These are phyloP conservation scores for Takifugu flavidus DNA, from an alignment of 2,113 vertebrate genomes.

Conservation along the genomic window DNA sequence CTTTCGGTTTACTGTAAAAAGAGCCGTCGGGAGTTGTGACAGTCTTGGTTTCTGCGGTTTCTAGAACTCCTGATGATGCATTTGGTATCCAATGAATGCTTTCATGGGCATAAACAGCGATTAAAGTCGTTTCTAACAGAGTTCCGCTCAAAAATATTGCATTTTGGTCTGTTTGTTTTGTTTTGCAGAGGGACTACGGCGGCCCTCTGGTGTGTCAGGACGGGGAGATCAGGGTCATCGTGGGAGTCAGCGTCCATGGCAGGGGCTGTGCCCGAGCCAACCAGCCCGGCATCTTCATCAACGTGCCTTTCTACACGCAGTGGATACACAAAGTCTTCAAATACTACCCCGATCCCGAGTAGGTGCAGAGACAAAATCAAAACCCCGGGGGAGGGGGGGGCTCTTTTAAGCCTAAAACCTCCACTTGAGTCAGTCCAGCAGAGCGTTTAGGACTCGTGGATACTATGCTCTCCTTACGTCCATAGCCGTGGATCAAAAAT, in stretches of 20 bases:
- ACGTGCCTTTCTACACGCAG: conserved; percentile 89
- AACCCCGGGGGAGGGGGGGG: neutral
- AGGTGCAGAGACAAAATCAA: conserved; percentile 33
- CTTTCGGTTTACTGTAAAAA: conserved; percentile 37
- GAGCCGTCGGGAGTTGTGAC: conserved; percentile 51
- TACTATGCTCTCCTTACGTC: conserved; percentile 24
- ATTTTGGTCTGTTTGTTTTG: neutral
- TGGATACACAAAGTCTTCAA: conserved; percentile 95
- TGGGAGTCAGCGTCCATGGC: conserved; percentile 92
- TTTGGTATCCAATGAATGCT: conserved; percentile 23
- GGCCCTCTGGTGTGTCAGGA: conserved; percentile 94
- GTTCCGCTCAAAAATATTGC: neutral
- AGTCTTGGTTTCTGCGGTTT: conserved; percentile 36
- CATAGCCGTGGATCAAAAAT: conserved; percentile 7
- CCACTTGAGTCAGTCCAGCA: conserved; percentile 5
- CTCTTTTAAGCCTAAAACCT: conserved; percentile 14
- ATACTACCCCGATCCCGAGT: conserved; percentile 65
- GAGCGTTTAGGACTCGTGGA: conserved; percentile 32
- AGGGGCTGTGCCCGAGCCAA: conserved; percentile 89
- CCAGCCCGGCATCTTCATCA: conserved; percentile 91
- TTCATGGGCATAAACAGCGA: conserved; percentile 4
- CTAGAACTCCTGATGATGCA: conserved; percentile 3
- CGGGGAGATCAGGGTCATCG: conserved; percentile 87
- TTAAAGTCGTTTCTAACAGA: conserved; percentile 4
- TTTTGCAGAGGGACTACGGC: conserved; percentile 88